Base-by-base conservation (phyloP, 2,888 invertebrate species). In the Cartodere bifasciata region DNA sequence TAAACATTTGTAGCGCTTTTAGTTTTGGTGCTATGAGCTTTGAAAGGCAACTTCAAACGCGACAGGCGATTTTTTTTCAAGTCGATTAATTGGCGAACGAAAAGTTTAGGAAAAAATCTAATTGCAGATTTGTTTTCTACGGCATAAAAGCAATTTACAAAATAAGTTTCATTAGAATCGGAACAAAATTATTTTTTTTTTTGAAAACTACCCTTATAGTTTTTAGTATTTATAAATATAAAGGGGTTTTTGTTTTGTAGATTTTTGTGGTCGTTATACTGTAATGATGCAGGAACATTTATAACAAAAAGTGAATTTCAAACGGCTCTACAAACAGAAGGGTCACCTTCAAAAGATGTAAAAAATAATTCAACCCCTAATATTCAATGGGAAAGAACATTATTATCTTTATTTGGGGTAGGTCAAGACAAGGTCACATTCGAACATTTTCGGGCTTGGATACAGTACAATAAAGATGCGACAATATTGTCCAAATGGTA, bases 231-330 rank as follows among this genome's bases (percentile, higher is more conserved):
- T n/a, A n/a, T n/a, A n/a, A n/a, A n/a, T n/a, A n/a, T n/a, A n/a
- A n/a, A n/a, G n/a, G n/a, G n/a, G n/a, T n/a, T n/a, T n/a, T 23
- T 6, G 10, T 28, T 38, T 41, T 59, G 48, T 61, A 67, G 77
- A 67, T 87, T 88, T 59, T 67, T 88, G 16, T 88, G 86, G 76
- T 79, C 81, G 11, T 66, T 88, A 32, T 88, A 87, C 57, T 78
- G 81, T 38, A 86, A 84, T 54, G 87, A 87, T 53, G 71, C 74
- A 38, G 77, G 75, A 39, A 73, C 74, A 4, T 72, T 77, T 48
- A 77, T 87, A 23, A 66, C 73, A 40, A 77, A 79, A 50, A 68
- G 71, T 29, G 86, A 87, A 40, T 83, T 87, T 52, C 70, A 75
- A 10, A 64, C 67, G 22, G 68, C 71, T 2, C 56, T 77, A 5